These are phyloP conservation scores for Notodonta ziczac DNA, from an alignment of 2,888 invertebrate species.

Conservation along the genomic window DNA sequence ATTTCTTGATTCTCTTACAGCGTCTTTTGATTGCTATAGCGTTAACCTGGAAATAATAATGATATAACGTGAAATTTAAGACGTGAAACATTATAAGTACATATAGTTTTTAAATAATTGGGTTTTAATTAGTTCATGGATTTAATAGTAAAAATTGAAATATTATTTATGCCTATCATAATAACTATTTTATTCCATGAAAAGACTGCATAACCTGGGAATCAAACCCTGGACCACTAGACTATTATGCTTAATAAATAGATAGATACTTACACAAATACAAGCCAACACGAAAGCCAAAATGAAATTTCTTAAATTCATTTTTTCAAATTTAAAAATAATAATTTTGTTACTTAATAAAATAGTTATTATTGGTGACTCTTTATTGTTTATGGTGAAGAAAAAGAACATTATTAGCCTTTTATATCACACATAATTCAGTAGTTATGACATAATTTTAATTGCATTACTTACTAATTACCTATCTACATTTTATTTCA, in stretches of 20 bases:
- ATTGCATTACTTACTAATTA: neutral
- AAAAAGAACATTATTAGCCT: constrained; percentile 10
- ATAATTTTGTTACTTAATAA: no score
- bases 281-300: neutral
- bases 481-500: neutral
- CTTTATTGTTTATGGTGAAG: neutral
- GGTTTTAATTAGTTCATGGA: no score
- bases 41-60: constrained; percentile 22
- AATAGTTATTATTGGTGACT: neutral
- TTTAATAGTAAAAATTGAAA: no score
- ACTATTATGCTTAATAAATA: neutral
- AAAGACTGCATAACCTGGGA: neutral
- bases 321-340: neutral
- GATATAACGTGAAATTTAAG: no score
- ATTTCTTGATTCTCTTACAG: constrained; percentile 21
- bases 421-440: constrained; percentile 9
- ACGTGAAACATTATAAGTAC: no score
- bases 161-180: no score
- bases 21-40: constrained; percentile 20
- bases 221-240: neutral
- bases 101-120: no score
- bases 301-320: neutral
- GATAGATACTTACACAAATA: neutral
- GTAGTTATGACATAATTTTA: neutral
- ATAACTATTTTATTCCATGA: neutral